These are phyloP conservation scores for Chrysomela aeneicollis DNA, from an alignment of 2,888 invertebrate genomes.

Conservation along the genomic window DNA sequence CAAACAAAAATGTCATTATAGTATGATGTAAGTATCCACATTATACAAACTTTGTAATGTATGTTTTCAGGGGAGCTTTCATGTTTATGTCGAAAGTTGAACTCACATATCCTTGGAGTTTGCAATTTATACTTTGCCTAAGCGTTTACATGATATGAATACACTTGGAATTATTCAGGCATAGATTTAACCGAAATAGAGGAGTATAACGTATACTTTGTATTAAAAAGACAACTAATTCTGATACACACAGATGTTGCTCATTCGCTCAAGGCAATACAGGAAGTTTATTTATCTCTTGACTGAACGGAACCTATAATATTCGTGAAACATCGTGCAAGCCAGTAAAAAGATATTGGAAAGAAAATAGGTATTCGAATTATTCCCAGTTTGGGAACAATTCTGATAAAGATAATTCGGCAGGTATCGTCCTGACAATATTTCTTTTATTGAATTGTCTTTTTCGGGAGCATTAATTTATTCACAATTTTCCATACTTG, in stretches of 20 bases:
- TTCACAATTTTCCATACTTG: too few species aligned
- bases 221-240: conserved; percentile 34
- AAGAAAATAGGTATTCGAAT: too few species aligned
- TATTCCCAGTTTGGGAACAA: too few species aligned
- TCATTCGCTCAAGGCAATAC: conserved; percentile 4
- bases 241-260: too few species aligned
- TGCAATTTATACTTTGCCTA: conserved; percentile 44
- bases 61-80: conserved; percentile 38
- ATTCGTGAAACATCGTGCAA: too few species aligned
- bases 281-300: too few species aligned
- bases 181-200: conserved; percentile 30
- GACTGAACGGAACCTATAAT: too few species aligned
- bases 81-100: conserved; percentile 41
- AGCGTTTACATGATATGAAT: conserved; percentile 46
- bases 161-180: conserved; percentile 38
- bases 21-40: conserved; percentile 25
- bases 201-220: conserved; percentile 21
- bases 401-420: too few species aligned
- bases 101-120: conserved; percentile 40
- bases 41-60: conserved; percentile 39
- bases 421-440: too few species aligned
- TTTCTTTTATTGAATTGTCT: too few species aligned
- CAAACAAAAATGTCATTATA: conserved; percentile 31
- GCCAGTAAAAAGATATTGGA: too few species aligned
- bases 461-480: too few species aligned